A percentile compares a stretch with the other conserved stretches of the same genome.
phyloP scores from a whole-genome alignment of 2,888 invertebrate genomes.

The Molanna angustata region DNA sequence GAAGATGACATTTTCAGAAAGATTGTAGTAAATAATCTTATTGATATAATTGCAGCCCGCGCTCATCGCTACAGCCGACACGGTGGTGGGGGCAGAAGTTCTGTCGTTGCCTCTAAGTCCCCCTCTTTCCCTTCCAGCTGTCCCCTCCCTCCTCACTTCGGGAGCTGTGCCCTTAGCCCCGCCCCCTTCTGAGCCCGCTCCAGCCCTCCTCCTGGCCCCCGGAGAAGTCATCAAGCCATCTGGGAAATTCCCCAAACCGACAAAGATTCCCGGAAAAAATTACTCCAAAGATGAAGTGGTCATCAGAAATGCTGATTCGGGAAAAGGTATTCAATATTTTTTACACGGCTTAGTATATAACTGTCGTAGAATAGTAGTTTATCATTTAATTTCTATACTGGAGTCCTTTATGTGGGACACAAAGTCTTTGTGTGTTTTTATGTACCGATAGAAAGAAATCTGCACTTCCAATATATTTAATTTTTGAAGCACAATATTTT shows the following conservation, averaged over 20 bases:
- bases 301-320: conserved; percentile 92
- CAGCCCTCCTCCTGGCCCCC: conserved; percentile 65
- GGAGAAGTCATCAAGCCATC: conserved; percentile 86
- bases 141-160: conserved; percentile 56
- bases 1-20: no score
- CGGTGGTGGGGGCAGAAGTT: conserved; percentile 33
- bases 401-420: no score
- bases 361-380: no score
- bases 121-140: conserved; percentile 56
- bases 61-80: conserved; percentile 33
- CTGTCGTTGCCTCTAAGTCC: conserved; percentile 45
- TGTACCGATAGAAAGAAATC: no score
- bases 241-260: conserved; percentile 84
- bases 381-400: no score
- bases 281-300: conserved; percentile 95
- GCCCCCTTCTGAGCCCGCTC: conserved; percentile 52
- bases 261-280: conserved; percentile 88
- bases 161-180: conserved; percentile 57
- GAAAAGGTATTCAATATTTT: conserved; percentile 85
- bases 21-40: background rate
- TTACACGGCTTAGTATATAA: no score
- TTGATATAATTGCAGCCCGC: conserved; percentile 22
- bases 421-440: no score
- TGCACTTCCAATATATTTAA: no score
- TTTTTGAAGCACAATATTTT: no score